These are phyloP conservation scores for Garrulus glandarius DNA, from an alignment of 2,797 vertebrate genomes.

Conservation along the genomic window DNA sequence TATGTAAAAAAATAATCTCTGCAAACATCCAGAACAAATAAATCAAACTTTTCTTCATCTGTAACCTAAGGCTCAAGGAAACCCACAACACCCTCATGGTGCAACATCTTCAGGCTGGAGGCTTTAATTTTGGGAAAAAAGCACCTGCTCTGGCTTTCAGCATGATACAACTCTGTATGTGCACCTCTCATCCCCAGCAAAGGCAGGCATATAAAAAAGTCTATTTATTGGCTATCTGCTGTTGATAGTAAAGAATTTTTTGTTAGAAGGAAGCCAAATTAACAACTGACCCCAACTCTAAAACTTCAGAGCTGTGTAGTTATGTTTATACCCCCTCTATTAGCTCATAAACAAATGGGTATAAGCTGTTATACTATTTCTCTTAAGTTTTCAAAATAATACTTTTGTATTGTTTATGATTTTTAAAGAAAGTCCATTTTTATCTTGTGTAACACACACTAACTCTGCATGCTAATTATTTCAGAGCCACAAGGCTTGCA, in stretches of 20 bases:
- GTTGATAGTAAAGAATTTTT: neutral
- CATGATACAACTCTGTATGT: neutral
- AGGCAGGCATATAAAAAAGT: neutral
- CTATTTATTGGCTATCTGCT: neutral
- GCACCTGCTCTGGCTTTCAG: neutral
- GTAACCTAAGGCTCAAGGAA: neutral
- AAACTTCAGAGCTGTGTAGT: neutral
- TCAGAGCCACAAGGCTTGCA: neutral
- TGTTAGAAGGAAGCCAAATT: neutral
- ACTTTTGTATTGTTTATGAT: neutral
- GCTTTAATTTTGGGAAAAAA: neutral
- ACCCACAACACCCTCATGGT: rapidly evolving
- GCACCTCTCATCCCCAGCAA: neutral
- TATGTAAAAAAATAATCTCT: neutral
- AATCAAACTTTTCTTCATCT: neutral
- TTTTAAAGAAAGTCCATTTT: neutral
- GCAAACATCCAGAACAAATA: neutral
- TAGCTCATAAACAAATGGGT: neutral
- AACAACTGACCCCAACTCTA: neutral
- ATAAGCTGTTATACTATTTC: neutral
- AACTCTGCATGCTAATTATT: neutral
- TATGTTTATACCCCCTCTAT: neutral
- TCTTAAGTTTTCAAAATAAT: neutral
- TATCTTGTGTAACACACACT: neutral
- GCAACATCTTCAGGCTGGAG: neutral